Conservation (phyloP, 1,140 invertebrate genomes). For the Drosophila bipectinata region DNA sequence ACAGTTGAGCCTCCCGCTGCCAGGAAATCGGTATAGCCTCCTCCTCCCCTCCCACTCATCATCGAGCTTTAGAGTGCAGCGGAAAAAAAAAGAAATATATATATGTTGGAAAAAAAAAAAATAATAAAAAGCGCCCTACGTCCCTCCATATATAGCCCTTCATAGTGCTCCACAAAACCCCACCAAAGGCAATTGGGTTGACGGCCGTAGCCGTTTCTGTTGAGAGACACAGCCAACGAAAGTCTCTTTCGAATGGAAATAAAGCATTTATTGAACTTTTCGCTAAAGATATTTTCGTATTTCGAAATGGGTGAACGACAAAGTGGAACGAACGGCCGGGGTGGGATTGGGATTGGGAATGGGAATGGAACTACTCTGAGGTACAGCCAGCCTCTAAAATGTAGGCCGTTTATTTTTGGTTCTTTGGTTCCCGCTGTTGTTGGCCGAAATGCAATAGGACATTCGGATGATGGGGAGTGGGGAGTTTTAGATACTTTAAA, state of each 20-base stretch:
- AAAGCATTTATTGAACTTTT: constrained; percentile 80
- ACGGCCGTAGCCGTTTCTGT: constrained; percentile 63
- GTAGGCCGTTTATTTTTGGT: constrained; percentile 67
- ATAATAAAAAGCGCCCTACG: constrained; percentile 59
- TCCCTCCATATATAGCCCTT: not conserved
- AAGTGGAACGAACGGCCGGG: not conserved
- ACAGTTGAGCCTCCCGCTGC: constrained; percentile 64
- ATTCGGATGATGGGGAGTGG: not conserved
- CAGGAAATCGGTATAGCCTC: constrained; percentile 62
- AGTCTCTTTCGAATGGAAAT: constrained; percentile 60
- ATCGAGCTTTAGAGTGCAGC: constrained; percentile 1
- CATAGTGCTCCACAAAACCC: constrained; percentile 9
- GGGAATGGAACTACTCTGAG: not conserved
- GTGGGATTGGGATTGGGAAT: not conserved
- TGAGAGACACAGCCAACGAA: constrained; percentile 14
- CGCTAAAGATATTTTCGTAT: constrained; percentile 74
- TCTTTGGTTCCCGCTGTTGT: constrained; percentile 9
- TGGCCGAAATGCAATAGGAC: constrained; percentile 23
- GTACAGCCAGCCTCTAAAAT: constrained; percentile 29
- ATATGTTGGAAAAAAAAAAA: not conserved
- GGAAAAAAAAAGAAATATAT: not conserved
- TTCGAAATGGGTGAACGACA: constrained; percentile 58
- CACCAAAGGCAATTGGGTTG: constrained; percentile 64
- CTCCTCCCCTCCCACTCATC: not conserved
- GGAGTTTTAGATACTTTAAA: constrained; percentile 53